These are phyloP conservation scores for Ciona savignyi DNA, from an alignment of 23 tunicate species.

Conservation along the genomic window DNA sequence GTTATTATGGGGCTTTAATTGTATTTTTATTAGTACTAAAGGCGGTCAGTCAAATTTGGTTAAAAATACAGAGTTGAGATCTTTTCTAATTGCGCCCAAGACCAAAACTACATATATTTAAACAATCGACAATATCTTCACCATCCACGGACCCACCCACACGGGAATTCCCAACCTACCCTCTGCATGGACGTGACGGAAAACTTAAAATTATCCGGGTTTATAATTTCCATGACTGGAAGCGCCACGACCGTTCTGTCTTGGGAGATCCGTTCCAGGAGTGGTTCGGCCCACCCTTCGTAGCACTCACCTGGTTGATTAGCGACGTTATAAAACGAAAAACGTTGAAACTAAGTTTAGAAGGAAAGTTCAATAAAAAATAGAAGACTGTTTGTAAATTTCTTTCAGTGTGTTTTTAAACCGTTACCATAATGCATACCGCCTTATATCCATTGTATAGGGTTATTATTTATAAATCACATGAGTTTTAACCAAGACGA, in stretches of 20 bases:
- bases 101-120: too few relatives aligned
- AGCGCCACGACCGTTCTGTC: slow-evolving; percentile 59
- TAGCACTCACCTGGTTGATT: slow-evolving; percentile 79
- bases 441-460: too few relatives aligned
- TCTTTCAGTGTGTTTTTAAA: too few relatives aligned
- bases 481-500: too few relatives aligned
- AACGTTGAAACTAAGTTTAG: too few relatives aligned
- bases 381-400: too few relatives aligned
- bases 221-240: slow-evolving; percentile 83
- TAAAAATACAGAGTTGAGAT: neutral
- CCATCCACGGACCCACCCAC: neutral
- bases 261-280: slow-evolving; percentile 54
- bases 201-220: slow-evolving; percentile 76
- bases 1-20: too few relatives aligned
- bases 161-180: slow-evolving; percentile 33
- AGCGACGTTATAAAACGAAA: neutral
- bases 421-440: too few relatives aligned
- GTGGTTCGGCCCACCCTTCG: slow-evolving; percentile 92
- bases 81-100: too few relatives aligned
- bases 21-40: too few relatives aligned
- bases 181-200: slow-evolving; percentile 81
- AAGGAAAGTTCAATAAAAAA: too few relatives aligned
- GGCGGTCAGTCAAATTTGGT: neutral
- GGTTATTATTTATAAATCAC: too few relatives aligned
- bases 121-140: neutral